Percentiles rank a stretch among this genome's conserved stretches.
Evolutionary conservation across 2,113 vertebrate species (phyloP).

Genomic region (Leuciscus idus): DNA sequence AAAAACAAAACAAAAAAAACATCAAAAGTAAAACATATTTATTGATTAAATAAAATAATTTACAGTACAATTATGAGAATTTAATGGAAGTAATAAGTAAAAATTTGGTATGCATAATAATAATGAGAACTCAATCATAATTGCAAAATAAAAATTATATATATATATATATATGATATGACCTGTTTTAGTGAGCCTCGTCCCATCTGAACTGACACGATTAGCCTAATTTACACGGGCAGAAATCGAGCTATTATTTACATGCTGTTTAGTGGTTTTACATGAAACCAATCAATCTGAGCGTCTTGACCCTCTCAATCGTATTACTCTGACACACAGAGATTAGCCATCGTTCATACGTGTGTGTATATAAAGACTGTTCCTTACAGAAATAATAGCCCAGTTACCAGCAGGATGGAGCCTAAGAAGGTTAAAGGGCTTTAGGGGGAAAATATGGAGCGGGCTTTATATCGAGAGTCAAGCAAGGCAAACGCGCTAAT

Average conservation of each 20-base stretch:
- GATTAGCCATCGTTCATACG: not conserved
- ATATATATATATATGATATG: no score
- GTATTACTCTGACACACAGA: not conserved
- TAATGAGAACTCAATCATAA: not conserved
- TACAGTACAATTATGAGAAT: no score
- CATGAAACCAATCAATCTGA: not conserved
- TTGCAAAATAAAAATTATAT: not conserved
- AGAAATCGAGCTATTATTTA: not conserved
- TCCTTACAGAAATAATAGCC: not conserved
- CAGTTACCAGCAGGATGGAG: slow-evolving; percentile 40
- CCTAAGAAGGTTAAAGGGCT: slow-evolving; percentile 57
- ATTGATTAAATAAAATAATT: not conserved
- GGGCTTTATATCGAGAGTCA: slow-evolving; percentile 54
- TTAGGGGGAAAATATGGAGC: slow-evolving; percentile 38
- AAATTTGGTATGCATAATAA: not conserved
- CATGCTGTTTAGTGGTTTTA: slow-evolving; percentile 11
- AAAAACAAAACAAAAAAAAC: no score
- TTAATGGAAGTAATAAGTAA: not conserved
- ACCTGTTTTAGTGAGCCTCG: not conserved
- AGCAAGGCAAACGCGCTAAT: slow-evolving; percentile 43
- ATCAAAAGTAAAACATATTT: no score
- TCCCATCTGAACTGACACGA: not conserved
- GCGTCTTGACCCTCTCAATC: not conserved
- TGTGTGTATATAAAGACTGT: not conserved
- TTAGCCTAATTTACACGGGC: not conserved